These are phyloP conservation scores for Netelia melanura DNA, from an alignment of 2,888 invertebrate genomes.

Conservation along the genomic window DNA sequence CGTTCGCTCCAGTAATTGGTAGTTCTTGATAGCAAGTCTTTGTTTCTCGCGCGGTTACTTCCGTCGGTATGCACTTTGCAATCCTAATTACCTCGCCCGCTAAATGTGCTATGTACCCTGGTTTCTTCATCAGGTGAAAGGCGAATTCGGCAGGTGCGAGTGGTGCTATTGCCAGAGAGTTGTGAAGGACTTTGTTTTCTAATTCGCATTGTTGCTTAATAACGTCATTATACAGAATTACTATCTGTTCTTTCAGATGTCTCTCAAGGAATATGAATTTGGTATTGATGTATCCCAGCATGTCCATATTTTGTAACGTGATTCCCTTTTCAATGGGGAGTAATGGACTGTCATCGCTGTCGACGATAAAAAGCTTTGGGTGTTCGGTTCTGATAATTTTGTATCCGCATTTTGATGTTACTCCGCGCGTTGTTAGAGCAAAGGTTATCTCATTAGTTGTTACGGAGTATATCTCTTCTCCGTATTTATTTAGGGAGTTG, in stretches of 20 bases:
- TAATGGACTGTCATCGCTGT: not conserved
- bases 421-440: slow-evolving; percentile 40
- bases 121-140: no score
- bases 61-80: slow-evolving; percentile 25
- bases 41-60: slow-evolving; percentile 8
- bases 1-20: slow-evolving; percentile 16
- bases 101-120: slow-evolving; percentile 28
- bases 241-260: slow-evolving; percentile 51
- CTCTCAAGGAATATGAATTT: slow-evolving; percentile 72
- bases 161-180: no score
- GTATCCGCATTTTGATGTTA: slow-evolving; percentile 49
- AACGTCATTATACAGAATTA: no score
- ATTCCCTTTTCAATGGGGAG: not conserved
- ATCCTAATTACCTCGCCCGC: slow-evolving; percentile 34
- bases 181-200: no score
- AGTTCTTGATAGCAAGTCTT: slow-evolving; percentile 11
- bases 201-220: no score
- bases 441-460: slow-evolving; percentile 55
- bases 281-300: slow-evolving; percentile 65
- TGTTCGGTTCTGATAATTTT: slow-evolving; percentile 17
- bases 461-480: slow-evolving; percentile 27
- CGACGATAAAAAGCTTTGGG: slow-evolving; percentile 59
- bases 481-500: not conserved
- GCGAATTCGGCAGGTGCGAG: no score
- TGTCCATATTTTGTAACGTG: slow-evolving; percentile 32